These are phyloP conservation scores for Saguinus imperator DNA, from an alignment of 2,113 vertebrate genomes.

Conservation along the genomic window DNA sequence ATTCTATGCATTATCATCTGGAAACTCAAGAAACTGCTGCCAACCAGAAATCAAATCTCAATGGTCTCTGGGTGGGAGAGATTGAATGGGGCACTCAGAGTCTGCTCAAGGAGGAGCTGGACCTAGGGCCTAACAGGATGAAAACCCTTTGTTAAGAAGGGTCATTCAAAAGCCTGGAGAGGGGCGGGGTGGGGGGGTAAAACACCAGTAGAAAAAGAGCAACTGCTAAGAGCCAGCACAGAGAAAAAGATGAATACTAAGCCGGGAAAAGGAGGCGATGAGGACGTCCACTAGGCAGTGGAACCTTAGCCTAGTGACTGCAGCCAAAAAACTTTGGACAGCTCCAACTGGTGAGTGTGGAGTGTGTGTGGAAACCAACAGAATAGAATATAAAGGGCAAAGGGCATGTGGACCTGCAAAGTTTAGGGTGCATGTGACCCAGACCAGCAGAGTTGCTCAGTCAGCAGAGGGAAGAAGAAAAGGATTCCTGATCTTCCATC, in stretches of 20 bases:
- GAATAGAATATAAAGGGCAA: neutral
- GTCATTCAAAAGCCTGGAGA: neutral
- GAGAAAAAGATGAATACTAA: neutral
- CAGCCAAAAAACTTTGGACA: neutral
- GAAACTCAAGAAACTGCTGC: neutral
- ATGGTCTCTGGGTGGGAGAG: neutral
- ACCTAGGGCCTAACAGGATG: rapidly evolving
- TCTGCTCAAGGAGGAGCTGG: neutral
- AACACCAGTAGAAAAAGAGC: neutral
- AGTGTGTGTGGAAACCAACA: no score
- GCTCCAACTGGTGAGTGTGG: neutral
- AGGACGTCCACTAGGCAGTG: neutral
- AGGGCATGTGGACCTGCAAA: neutral
- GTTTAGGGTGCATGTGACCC: neutral
- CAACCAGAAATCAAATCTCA: neutral
- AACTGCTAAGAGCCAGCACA: neutral
- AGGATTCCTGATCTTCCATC: neutral
- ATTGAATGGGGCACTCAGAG: neutral
- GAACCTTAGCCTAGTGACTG: neutral
- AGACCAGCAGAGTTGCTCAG: neutral
- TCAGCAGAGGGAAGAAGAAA: neutral
- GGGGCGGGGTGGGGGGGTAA: neutral
- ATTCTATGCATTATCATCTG: neutral
- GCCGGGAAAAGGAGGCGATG: neutral
- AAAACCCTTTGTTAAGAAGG: neutral